These are phyloP conservation scores for Drosophila flavopinicola DNA, from an alignment of 2,888 invertebrate genomes.

Conservation along the genomic window DNA sequence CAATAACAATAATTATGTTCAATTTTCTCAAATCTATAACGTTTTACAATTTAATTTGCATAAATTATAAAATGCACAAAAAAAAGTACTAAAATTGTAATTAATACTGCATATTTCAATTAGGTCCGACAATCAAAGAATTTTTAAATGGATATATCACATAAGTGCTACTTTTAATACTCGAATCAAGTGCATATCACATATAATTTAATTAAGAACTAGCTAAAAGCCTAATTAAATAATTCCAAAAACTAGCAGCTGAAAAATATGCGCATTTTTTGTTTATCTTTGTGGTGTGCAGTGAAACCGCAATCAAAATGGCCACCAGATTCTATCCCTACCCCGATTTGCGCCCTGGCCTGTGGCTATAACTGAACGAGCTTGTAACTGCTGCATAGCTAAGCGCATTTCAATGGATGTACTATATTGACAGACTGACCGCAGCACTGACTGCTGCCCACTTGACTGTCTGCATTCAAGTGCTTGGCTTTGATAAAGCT, in stretches of 20 bases:
- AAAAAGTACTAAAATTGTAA: not conserved
- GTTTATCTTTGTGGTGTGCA: not conserved
- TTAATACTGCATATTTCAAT: not conserved
- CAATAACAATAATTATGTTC: too few species aligned
- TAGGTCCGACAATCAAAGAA: slow-evolving; percentile 1
- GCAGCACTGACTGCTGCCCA: slow-evolving; percentile 44
- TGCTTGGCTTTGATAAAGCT: slow-evolving; percentile 67
- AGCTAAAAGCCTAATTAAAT: slow-evolving; percentile 20
- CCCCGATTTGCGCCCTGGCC: too few species aligned
- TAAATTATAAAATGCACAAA: not conserved
- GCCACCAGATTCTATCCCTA: slow-evolving; percentile 24
- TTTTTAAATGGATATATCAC: not conserved
- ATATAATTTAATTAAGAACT: slow-evolving; percentile 35
- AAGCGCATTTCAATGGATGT: slow-evolving; percentile 62
- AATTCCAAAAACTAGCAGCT: slow-evolving; percentile 15
- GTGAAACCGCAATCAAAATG: slow-evolving; percentile 34
- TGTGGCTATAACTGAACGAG: not conserved
- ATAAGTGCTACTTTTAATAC: not conserved
- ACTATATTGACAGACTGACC: slow-evolving; percentile 76
- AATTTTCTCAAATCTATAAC: too few species aligned
- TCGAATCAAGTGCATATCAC: slow-evolving; percentile 15
- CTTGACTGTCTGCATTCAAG: slow-evolving; percentile 76
- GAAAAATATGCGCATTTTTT: not conserved
- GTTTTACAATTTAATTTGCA: too few species aligned
- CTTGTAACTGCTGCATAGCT: slow-evolving; percentile 55